Conservation (phyloP, 37 sponge, comb jelly and placozoan species). For the Tethya wilhelma region DNA sequence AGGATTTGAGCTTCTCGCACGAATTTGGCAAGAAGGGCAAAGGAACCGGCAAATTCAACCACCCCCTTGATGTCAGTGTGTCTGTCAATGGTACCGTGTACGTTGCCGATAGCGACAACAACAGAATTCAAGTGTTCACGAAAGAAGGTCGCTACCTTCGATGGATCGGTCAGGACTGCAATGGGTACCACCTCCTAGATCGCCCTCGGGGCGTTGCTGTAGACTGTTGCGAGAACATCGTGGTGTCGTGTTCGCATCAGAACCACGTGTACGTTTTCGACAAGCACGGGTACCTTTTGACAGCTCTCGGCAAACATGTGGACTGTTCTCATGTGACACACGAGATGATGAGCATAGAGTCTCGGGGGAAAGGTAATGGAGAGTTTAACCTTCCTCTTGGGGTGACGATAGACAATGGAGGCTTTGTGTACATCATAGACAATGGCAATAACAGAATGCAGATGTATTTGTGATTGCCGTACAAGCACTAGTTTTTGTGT, state of each 20-base stretch:
- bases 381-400: no score
- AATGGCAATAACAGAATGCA: no score
- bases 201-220: constrained; percentile 10
- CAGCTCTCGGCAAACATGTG: constrained; percentile 40
- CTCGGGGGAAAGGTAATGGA: no score
- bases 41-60: constrained; percentile 58
- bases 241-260: constrained; percentile 11
- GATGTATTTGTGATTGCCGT: no score
- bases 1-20: constrained; percentile 46
- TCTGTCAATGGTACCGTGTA: constrained; percentile 46
- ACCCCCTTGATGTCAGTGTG: constrained; percentile 42
- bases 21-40: constrained; percentile 61
- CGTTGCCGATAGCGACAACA: constrained; percentile 56
- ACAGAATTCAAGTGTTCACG: constrained; percentile 73
- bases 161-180: background rate
- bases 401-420: no score
- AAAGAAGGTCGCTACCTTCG: constrained; percentile 11
- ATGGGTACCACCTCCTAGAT: constrained; percentile 16
- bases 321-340: no score
- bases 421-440: no score
- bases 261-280: constrained; percentile 33
- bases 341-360: no score
- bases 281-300: constrained; percentile 34
- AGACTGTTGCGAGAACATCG: constrained; percentile 15
- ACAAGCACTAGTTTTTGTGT: no score